These are phyloP conservation scores for Dufourea novaeangliae DNA, from an alignment of 1,140 invertebrate genomes.

Conservation along the genomic window DNA sequence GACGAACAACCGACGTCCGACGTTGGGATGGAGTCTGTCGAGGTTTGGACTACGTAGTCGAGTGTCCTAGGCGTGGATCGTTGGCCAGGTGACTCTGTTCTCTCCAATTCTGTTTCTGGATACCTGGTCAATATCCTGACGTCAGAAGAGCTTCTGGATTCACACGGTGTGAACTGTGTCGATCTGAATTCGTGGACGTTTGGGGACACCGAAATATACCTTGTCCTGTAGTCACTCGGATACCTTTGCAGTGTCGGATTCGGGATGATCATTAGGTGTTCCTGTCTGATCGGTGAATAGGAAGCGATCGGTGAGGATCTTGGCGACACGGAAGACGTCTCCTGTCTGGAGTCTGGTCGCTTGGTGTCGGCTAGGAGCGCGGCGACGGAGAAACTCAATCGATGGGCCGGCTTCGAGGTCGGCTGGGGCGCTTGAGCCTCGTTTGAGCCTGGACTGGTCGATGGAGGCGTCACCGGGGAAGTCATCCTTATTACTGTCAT, in stretches of 20 bases:
- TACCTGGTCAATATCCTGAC: slow-evolving; percentile 30
- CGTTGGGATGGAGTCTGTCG: slow-evolving; percentile 23
- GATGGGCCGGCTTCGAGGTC: slow-evolving; percentile 67
- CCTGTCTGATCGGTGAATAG: slow-evolving; percentile 59
- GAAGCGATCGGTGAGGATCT: slow-evolving; percentile 57
- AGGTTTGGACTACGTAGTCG: slow-evolving; percentile 39
- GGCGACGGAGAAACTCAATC: slow-evolving; percentile 82
- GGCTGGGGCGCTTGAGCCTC: slow-evolving; percentile 68
- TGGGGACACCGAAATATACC: slow-evolving; percentile 38
- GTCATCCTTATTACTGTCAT: slow-evolving; percentile 80
- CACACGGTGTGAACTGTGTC: slow-evolving; percentile 15
- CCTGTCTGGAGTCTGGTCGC: slow-evolving; percentile 42
- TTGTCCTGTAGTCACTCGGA: slow-evolving; percentile 53
- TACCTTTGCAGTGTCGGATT: slow-evolving; percentile 48
- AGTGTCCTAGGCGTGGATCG: slow-evolving; percentile 23
- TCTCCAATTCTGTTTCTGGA: slow-evolving; percentile 37
- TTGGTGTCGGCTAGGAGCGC: slow-evolving; percentile 79
- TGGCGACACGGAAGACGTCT: slow-evolving; percentile 47
- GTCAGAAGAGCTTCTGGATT: slow-evolving; percentile 38
- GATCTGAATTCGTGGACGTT: slow-evolving; percentile 18
- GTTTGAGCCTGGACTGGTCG: slow-evolving; percentile 72
- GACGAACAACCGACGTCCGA: slow-evolving; percentile 40
- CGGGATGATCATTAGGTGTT: slow-evolving; percentile 14
- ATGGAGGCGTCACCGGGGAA: slow-evolving; percentile 75
- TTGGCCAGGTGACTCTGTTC: slow-evolving; percentile 19